Percentiles rank a stretch among this genome's conserved stretches.
phyloP scores from a whole-genome alignment of 2,888 invertebrate species.

The Microplitis deprimator region DNA sequence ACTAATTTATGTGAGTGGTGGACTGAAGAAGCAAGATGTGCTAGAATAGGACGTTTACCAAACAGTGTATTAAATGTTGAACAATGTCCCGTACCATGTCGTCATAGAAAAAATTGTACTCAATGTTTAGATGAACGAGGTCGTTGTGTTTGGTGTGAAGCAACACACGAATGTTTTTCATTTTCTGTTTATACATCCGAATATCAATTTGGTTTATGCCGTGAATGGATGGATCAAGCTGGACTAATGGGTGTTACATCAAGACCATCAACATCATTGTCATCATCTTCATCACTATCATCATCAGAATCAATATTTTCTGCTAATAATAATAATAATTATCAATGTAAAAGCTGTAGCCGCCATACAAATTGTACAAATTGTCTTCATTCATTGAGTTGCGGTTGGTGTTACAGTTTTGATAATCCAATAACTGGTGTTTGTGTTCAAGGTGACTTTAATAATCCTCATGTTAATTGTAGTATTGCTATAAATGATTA shows the following conservation, averaged over 20 bases:
- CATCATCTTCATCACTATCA: slow-evolving; percentile 60
- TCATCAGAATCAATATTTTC: neutral
- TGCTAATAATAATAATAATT: slow-evolving; percentile 62
- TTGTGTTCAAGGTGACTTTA: slow-evolving; percentile 90
- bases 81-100: slow-evolving; percentile 87
- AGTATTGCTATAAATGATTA: slow-evolving; percentile 76
- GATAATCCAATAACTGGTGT: slow-evolving; percentile 90
- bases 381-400: slow-evolving; percentile 87
- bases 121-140: slow-evolving; percentile 88
- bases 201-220: slow-evolving; percentile 93
- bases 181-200: slow-evolving; percentile 96
- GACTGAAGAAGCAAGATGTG: slow-evolving; percentile 89
- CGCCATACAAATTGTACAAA: slow-evolving; percentile 83
- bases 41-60: slow-evolving; percentile 81
- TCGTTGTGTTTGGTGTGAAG: slow-evolving; percentile 96
- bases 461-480: slow-evolving; percentile 83
- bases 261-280: slow-evolving; percentile 55
- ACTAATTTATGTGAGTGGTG: slow-evolving; percentile 91
- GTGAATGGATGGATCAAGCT: slow-evolving; percentile 92
- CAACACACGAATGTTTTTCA: slow-evolving; percentile 91
- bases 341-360: slow-evolving; percentile 87
- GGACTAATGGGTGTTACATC: slow-evolving; percentile 70
- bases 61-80: slow-evolving; percentile 78
- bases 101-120: slow-evolving; percentile 82
- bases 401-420: slow-evolving; percentile 94